Evolutionary conservation across 2,113 vertebrate species (phyloP).

Genomic region (Cottus gobio): DNA sequence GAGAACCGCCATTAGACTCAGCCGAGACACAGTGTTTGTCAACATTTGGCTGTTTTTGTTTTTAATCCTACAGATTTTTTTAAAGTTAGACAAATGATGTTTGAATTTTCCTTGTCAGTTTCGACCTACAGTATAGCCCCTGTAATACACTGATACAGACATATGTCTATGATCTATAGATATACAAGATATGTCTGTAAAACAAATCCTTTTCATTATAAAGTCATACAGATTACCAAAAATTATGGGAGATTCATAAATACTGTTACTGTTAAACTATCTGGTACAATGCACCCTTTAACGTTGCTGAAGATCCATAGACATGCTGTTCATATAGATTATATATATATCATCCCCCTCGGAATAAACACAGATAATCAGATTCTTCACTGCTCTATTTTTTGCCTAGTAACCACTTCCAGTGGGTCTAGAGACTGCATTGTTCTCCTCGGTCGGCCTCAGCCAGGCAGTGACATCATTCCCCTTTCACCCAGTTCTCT

Average conservation of each 20-base stretch:
- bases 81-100: neutral
- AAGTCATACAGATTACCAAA: neutral
- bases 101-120: neutral
- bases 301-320: neutral
- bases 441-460: conserved; percentile 43
- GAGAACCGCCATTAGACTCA: neutral
- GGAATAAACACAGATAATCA: neutral
- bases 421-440: conserved; percentile 5
- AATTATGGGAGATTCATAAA: neutral
- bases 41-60: neutral
- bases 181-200: neutral
- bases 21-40: neutral
- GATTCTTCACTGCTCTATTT: neutral
- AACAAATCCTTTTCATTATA: neutral
- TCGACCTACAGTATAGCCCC: neutral
- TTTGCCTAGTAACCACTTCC: conserved; percentile 43
- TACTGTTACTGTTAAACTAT: neutral
- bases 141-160: neutral
- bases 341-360: neutral
- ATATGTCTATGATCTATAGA: neutral
- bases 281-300: neutral
- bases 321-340: neutral
- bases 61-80: neutral
- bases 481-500: conserved; percentile 84
- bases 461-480: conserved; percentile 79